These are phyloP conservation scores for Hemibagrus guttatus DNA, from an alignment of 2,797 vertebrate genomes.

Conservation along the genomic window DNA sequence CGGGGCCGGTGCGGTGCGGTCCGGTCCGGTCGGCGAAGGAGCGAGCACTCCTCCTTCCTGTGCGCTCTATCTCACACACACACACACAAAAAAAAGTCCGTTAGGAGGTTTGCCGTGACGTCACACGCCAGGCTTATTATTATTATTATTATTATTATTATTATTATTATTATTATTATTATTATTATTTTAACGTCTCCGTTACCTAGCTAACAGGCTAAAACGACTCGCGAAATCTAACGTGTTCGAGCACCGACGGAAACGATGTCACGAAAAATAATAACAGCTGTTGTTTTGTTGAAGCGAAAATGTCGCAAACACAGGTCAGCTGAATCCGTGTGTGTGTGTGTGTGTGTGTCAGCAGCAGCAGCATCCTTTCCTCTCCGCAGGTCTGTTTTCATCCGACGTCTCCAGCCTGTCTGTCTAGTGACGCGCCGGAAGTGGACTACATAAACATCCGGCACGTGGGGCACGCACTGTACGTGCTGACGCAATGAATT, in stretches of 20 bases:
- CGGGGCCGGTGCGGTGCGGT: not conserved
- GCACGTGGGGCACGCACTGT: slow-evolving; percentile 74
- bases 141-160: not conserved
- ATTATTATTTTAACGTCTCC: too few species aligned
- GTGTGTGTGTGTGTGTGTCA: slow-evolving; percentile 4
- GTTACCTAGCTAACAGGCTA: not conserved
- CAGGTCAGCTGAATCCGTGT: not conserved
- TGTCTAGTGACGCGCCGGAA: slow-evolving; percentile 37
- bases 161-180: too few species aligned
- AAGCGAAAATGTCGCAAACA: not conserved
- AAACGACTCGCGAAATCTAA: too few species aligned
- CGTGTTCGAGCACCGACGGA: not conserved
- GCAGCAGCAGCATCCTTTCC: not conserved
- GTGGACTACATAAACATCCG: slow-evolving; percentile 77
- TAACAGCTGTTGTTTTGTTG: too few species aligned
- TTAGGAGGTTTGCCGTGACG: not conserved
- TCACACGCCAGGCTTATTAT: not conserved
- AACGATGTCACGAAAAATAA: not conserved
- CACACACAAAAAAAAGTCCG: not conserved
- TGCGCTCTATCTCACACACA: not conserved
- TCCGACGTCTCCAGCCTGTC: slow-evolving; percentile 32
- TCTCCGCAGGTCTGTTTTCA: slow-evolving; percentile 28
- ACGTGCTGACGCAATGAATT: slow-evolving; percentile 51
- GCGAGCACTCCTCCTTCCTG: not conserved
- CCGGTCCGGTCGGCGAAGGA: too few species aligned